Evolutionary conservation across 2,888 invertebrate species (phyloP).

Genomic region (Torymus aiolomorphi): DNA sequence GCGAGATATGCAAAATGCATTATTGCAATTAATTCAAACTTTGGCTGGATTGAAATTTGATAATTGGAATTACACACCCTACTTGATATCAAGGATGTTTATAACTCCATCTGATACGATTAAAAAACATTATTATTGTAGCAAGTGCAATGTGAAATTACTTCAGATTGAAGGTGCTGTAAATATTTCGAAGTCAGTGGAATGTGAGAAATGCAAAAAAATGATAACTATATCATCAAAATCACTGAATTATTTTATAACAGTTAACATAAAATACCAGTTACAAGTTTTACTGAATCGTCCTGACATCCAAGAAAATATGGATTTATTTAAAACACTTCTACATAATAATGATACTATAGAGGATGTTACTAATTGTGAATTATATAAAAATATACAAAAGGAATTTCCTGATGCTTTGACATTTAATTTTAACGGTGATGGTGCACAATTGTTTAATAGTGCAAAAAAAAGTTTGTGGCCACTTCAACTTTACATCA

Average conservation of each 20-base stretch:
- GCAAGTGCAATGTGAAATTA: constrained; percentile 11
- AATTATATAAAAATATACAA: too few relatives aligned
- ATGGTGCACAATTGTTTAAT: too few relatives aligned
- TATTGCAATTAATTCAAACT: not conserved
- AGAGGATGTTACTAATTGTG: too few relatives aligned
- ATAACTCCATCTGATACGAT: not conserved
- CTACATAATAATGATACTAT: too few relatives aligned
- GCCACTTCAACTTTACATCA: too few relatives aligned
- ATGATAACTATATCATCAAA: constrained; percentile 1
- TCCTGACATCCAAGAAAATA: constrained; percentile 21
- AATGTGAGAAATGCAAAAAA: constrained; percentile 6
- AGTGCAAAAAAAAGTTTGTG: too few relatives aligned
- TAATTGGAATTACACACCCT: constrained; percentile 22
- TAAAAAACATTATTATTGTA: constrained; percentile 27
- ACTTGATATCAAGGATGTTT: constrained; percentile 1
- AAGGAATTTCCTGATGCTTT: too few relatives aligned
- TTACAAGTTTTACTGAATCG: constrained; percentile 14
- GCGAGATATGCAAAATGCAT: constrained; percentile 13
- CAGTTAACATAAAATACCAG: constrained; percentile 9
- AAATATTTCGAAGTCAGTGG: not conserved
- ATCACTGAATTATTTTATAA: constrained; percentile 20
- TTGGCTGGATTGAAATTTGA: constrained; percentile 9
- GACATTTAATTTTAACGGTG: too few relatives aligned
- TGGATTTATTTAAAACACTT: constrained; percentile 9
- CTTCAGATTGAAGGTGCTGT: not conserved